Evolutionary conservation across 2,888 invertebrate species (phyloP), one percentile per base, ranked within the genome.

Genomic region (Epinotia bilunana): DNA sequence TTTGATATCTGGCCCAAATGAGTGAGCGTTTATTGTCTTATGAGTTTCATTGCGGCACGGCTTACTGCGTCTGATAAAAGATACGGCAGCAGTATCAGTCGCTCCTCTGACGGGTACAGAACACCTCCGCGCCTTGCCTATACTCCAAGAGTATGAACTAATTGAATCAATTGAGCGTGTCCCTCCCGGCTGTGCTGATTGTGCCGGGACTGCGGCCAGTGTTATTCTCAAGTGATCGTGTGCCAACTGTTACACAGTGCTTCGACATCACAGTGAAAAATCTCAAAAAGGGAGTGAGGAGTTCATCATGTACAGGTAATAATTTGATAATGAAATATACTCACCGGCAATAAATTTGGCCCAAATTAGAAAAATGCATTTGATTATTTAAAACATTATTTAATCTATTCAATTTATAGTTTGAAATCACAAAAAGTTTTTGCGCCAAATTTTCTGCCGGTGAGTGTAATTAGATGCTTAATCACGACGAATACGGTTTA

Each of bases 111-210:
- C 79, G 86, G 76, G 82, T 78, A 80, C 88, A 85, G 84, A 87
- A 83, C 89, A 89, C 84, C 88, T 86, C 86, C 77, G 63, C 43
- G 67, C 75, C 74, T 70, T 63, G 67, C 13, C 28, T 13, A 43
- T 13, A 43, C 68, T 33, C 68, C 62, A 73, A 72, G 61, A 69
- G 68, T 63, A 61, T 69, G 72, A 79, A 72, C 77, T 86, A 87
- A 93, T 93, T 93, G 88, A 90, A 92, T 93, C 90, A 91, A 91
- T 88, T 90, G 87, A 91, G 88, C 89, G 82, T 86, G 81, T 91
- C 91, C 91, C 90, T 72, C 75, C 65, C 65, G 67, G 5, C 64
- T 61, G 65, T 86, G 88, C 83, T 84, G 90, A 90, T 89, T 89
- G 88, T 57, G 43, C 60, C 86, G 82, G 80, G 76, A 64, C 63